These are phyloP conservation scores for Semnornis frantzii DNA, from an alignment of 2,113 vertebrate genomes.

Conservation along the genomic window DNA sequence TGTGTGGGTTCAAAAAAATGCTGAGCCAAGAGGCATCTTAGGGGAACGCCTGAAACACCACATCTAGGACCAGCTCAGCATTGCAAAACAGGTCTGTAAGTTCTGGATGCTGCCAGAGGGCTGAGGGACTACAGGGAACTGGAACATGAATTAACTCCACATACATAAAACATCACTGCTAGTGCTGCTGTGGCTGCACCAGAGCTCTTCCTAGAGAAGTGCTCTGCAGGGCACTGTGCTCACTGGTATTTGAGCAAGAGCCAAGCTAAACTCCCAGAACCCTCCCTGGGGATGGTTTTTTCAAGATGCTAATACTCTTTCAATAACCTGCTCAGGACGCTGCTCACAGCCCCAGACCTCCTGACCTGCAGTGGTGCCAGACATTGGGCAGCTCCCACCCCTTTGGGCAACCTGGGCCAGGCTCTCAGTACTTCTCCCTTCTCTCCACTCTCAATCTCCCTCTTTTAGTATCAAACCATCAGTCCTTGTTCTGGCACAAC, in stretches of 20 bases:
- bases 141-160: not conserved
- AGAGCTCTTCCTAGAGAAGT: not conserved
- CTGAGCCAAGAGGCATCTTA: not conserved
- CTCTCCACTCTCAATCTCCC: too few relatives aligned
- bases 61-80: not conserved
- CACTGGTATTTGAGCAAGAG: not conserved
- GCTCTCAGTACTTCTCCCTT: too few relatives aligned
- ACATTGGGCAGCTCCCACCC: too few relatives aligned
- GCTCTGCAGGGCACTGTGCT: not conserved
- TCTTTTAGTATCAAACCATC: too few relatives aligned
- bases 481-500: too few relatives aligned
- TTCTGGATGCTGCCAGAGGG: fast-evolving
- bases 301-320: not conserved
- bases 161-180: not conserved
- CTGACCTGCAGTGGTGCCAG: too few relatives aligned
- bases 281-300: not conserved
- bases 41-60: not conserved
- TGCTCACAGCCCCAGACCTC: too few relatives aligned
- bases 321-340: too few relatives aligned
- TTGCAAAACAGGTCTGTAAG: not conserved
- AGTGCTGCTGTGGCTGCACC: fast-evolving
- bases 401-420: too few relatives aligned
- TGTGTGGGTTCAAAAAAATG: fast-evolving
- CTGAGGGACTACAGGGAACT: not conserved
- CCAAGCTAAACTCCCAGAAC: not conserved